Evolutionary conservation across 2,888 invertebrate genomes (phyloP), one percentile per base, ranked within the genome.

Genomic region (Candidula unifasciata): DNA sequence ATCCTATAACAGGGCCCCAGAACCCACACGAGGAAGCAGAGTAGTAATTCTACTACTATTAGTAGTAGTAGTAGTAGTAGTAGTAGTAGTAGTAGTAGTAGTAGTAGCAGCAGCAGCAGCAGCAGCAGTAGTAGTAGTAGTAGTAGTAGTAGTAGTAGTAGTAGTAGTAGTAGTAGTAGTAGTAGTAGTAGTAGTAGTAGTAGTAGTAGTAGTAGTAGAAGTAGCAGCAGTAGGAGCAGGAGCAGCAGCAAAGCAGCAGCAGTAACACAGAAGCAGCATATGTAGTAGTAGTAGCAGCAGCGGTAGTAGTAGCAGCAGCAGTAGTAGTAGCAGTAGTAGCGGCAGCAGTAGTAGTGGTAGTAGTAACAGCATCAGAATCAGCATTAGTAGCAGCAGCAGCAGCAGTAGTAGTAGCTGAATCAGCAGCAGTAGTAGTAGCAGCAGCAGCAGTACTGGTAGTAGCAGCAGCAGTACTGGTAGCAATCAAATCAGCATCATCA

Each of bases 121-220:
- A 77, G 77, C 57, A 77, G 77, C 30, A 77, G 64, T 79, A 79
- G 79, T 79, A 79, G 79, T 79, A 79, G 79, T 33, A 79, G 66
- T 64, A 77, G 77, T 8, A 77, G 57, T n/a, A 77, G 77, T 54
- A 77, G 77, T 54, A 54, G 77, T 16, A 54, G 77, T 57, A 77
- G 77, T 77, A 77, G 54, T 77, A 54, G 57, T 27, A 77, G 30
- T 18, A 77, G 77, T 30, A 57, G 77, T 37, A 76, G 76, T 37
- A 44, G 76, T 37, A 76, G 66, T 66, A 66, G 66, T 73, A 73
- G 66, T 66, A 66, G 2, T 66, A 66, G 66, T 66, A 66, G 66
- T 66, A 66, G 66, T 66, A 66, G 66, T 66, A 66, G 66, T 66
- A 13, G 66, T 66, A 13, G 66, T 44, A 66, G 66, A 8, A 66